Evolutionary conservation across 2,113 vertebrate species (phyloP).

Genomic region (Hippocampus zosterae): DNA sequence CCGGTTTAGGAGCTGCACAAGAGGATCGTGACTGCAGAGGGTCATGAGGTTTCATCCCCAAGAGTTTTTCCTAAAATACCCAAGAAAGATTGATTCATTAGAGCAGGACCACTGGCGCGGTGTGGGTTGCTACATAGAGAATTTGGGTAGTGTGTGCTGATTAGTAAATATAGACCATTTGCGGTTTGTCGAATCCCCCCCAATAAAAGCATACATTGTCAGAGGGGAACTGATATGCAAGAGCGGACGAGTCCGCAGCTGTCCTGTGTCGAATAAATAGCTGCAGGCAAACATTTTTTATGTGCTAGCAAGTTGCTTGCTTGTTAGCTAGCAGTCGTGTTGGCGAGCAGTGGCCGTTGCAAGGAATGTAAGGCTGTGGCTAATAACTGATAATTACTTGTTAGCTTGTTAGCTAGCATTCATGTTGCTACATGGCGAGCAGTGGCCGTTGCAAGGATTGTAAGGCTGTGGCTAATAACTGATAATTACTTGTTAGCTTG

Average conservation of each 20-base stretch:
- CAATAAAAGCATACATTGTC: not conserved
- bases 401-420: no score
- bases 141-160: not conserved
- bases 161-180: not conserved
- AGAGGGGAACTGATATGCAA: not conserved
- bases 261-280: not conserved
- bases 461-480: not conserved
- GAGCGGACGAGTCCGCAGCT: not conserved
- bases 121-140: not conserved
- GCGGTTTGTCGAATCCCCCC: not conserved
- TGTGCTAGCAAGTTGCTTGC: not conserved
- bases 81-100: conserved; percentile 1
- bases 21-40: not conserved
- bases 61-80: not conserved
- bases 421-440: no score
- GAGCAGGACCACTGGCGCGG: not conserved
- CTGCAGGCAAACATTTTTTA: not conserved
- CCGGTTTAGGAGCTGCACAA: not conserved
- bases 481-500: not conserved
- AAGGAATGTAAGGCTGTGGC: not conserved
- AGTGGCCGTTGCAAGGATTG: not conserved
- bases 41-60: conserved; percentile 1
- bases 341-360: no score
- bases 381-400: not conserved
- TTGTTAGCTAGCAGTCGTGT: no score